These are phyloP conservation scores for Micronisus gabar DNA, from an alignment of 2,113 vertebrate genomes.

Conservation along the genomic window DNA sequence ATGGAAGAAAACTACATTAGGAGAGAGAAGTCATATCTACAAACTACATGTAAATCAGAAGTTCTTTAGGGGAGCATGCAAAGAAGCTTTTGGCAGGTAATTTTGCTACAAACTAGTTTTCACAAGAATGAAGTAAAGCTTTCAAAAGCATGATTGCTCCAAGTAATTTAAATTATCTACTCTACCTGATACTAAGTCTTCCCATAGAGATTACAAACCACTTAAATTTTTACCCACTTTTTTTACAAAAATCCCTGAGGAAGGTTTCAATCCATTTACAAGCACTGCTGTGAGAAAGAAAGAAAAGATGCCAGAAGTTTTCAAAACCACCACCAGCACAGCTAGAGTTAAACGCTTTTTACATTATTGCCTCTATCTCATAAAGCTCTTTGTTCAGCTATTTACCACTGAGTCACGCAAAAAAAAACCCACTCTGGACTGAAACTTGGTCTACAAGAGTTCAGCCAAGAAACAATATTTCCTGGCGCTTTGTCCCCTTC, in stretches of 20 bases:
- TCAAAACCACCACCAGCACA: not conserved
- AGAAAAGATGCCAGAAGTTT: not conserved
- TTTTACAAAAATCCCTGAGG: conserved; percentile 4
- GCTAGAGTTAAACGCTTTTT: conserved; percentile 20
- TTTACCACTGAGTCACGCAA: not conserved
- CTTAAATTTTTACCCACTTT: conserved; percentile 35
- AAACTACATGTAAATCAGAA: not conserved
- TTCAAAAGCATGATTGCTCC: conserved; percentile 30
- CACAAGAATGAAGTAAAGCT: not conserved
- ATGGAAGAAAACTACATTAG: not conserved
- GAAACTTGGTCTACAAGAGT: not conserved
- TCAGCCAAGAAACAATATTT: not conserved
- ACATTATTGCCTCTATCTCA: not conserved
- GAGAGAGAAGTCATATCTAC: not conserved
- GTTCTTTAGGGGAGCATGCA: not conserved
- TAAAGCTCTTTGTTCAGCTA: not conserved
- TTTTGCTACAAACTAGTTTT: conserved; percentile 28
- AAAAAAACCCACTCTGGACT: not conserved
- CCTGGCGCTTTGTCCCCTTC: not conserved
- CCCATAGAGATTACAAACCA: conserved; percentile 27
- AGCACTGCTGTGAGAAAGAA: not conserved
- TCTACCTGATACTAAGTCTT: conserved; percentile 31
- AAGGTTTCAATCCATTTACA: conserved; percentile 20
- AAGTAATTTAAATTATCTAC: conserved; percentile 53
- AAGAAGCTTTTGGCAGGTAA: conserved; percentile 28